Base-by-base conservation (phyloP, 2,113 vertebrate species). In the Esox niger region DNA sequence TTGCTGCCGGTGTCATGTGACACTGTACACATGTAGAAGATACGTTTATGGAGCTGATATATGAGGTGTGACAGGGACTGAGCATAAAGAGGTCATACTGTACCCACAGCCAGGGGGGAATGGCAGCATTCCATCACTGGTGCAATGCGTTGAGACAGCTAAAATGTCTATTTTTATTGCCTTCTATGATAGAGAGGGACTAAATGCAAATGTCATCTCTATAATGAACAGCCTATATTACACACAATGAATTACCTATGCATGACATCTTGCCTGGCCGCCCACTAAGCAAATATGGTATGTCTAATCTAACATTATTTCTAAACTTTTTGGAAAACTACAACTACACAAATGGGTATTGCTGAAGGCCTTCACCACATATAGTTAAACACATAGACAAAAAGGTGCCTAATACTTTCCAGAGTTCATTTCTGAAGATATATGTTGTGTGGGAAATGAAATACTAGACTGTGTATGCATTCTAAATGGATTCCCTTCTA, bases 181-280 rank as follows among this genome's bases (percentile, higher is more conserved):
- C 21, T 47, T 76, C 64, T 9, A 1, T 63, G 80, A 71, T 70
- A 61, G 70, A 52, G 75, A 84, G 77, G 64, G 62, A 78, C 70
- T 54, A 71, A 81, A 82, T 76, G 68, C 64, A 84, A 86, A 86
- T 83, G 82, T 80, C 82, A 82, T 70, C 73, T 43, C 54, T 38
- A 23, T 74, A 68, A 79, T 69, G 69, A 73, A 81, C 33, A 55
- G 60, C 26, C 31, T 56, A 43, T 63, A 55, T 70, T 46, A 38
- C 60, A 69, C 0, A 13, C 20, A 30, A 54, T 77, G 82, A 77
- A 87, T 82, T 76, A n/a, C n/a, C n/a, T n/a, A 78, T 70, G 68
- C 59, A 32, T 71, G 63, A 47, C 49, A 61, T 77, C 17, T 46
- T 56, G 43, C 69, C 69, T 61, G 62, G 61, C 60, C 60, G 43